A percentile compares a stretch with the other conserved stretches of the same genome.
phyloP scores from a whole-genome alignment of 2,888 invertebrate species.

The Melieria crassipennis region DNA sequence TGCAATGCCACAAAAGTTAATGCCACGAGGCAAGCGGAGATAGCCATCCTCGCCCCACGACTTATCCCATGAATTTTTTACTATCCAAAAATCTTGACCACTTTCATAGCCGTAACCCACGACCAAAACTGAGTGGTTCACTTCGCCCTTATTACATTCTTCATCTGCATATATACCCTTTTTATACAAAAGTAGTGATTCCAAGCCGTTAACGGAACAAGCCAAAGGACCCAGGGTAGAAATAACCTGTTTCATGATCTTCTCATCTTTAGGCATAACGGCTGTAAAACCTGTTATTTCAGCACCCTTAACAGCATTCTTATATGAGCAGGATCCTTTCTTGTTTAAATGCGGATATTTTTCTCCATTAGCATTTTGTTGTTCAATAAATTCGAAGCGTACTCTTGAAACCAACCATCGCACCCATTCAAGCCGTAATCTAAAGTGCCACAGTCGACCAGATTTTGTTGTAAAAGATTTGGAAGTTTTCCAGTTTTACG shows the following conservation, averaged over 20 bases:
- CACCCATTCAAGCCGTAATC: slow-evolving; percentile 58
- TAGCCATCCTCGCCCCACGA: slow-evolving; percentile 63
- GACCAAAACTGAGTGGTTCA: slow-evolving; percentile 62
- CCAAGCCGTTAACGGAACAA: slow-evolving; percentile 58
- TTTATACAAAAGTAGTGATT: slow-evolving; percentile 58
- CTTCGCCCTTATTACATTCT: slow-evolving; percentile 60
- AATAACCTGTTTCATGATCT: slow-evolving; percentile 58
- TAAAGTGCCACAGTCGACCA: slow-evolving; percentile 58
- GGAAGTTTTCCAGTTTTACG: slow-evolving; percentile 58
- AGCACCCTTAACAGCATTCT: slow-evolving; percentile 48
- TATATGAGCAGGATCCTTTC: slow-evolving; percentile 54
- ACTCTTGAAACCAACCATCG: slow-evolving; percentile 63
- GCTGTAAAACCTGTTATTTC: slow-evolving; percentile 53
- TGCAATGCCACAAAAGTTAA: slow-evolving; percentile 62
- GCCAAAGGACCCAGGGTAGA: slow-evolving; percentile 62
- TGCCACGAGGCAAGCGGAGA: slow-evolving; percentile 61
- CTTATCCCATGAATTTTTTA: slow-evolving; percentile 64
- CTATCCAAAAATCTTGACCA: slow-evolving; percentile 62
- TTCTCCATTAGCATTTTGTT: slow-evolving; percentile 50
- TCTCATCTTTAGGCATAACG: slow-evolving; percentile 57
- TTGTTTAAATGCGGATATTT: slow-evolving; percentile 59
- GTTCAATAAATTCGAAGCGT: slow-evolving; percentile 55
- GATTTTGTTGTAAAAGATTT: slow-evolving; percentile 61
- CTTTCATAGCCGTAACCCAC: slow-evolving; percentile 63
- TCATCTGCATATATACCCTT: slow-evolving; percentile 61